Evolutionary conservation across 2,113 vertebrate genomes (phyloP).

Genomic region (Dolichotis patagonum): DNA sequence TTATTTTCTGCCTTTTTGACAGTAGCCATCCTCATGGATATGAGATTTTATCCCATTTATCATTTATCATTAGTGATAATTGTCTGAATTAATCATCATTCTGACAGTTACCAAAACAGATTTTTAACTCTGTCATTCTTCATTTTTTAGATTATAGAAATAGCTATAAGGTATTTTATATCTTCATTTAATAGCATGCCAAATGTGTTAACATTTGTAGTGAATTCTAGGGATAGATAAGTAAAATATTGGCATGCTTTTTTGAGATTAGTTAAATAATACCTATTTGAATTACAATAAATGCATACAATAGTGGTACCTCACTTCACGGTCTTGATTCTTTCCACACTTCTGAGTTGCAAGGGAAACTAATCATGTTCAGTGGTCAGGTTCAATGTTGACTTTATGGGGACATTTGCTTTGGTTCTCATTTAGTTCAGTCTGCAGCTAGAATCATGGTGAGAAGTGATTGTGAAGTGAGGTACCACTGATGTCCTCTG

Average conservation of each 20-base stretch:
- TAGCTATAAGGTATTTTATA: background rate
- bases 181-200: background rate
- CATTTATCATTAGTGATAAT: background rate
- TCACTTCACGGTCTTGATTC: background rate
- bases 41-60: background rate
- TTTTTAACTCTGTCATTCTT: background rate
- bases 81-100: background rate
- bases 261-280: background rate
- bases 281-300: background rate
- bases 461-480: background rate
- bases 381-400: background rate
- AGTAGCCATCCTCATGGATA: too few species aligned
- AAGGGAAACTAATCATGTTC: background rate
- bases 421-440: background rate
- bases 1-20: background rate
- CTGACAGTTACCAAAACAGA: background rate
- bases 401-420: background rate
- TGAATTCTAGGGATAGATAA: background rate
- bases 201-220: background rate
- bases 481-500: background rate
- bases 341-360: background rate
- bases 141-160: background rate
- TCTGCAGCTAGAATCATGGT: background rate
- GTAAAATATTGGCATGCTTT: background rate
- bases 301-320: background rate